Percentiles rank a stretch among this genome's conserved stretches.
These are phyloP conservation scores for Sarcophilus harrisii DNA, from an alignment of 2,797 vertebrate genomes.

Conservation along the genomic window DNA sequence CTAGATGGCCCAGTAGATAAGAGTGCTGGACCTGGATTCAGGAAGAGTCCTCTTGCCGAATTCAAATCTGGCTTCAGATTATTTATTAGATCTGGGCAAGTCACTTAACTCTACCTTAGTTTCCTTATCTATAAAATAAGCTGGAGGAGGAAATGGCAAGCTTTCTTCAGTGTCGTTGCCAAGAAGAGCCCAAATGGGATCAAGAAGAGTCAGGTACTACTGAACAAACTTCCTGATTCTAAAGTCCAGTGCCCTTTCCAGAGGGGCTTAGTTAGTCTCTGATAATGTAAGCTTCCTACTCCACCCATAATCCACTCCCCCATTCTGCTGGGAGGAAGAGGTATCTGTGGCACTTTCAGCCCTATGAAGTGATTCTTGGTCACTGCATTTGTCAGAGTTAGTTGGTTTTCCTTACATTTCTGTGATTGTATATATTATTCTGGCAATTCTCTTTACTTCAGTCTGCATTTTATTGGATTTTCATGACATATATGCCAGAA, in stretches of 20 bases:
- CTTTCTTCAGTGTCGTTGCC: neutral
- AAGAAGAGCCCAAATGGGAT: neutral
- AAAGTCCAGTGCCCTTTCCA: neutral
- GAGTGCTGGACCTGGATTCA: neutral
- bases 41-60: neutral
- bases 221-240: neutral
- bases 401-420: neutral
- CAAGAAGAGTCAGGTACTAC: neutral
- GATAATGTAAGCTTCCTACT: neutral
- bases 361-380: neutral
- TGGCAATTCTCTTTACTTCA: neutral
- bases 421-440: neutral
- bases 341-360: neutral
- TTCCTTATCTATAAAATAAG: neutral
- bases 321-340: neutral
- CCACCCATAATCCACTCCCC: too few relatives aligned
- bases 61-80: neutral
- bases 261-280: neutral
- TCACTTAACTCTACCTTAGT: neutral
- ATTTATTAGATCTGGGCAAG: neutral
- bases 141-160: neutral
- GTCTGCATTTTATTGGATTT: neutral
- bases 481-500: neutral
- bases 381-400: neutral
- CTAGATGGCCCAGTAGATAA: neutral